These are phyloP conservation scores for Cantharis lateralis DNA, from an alignment of 2,888 invertebrate species.

Conservation along the genomic window DNA sequence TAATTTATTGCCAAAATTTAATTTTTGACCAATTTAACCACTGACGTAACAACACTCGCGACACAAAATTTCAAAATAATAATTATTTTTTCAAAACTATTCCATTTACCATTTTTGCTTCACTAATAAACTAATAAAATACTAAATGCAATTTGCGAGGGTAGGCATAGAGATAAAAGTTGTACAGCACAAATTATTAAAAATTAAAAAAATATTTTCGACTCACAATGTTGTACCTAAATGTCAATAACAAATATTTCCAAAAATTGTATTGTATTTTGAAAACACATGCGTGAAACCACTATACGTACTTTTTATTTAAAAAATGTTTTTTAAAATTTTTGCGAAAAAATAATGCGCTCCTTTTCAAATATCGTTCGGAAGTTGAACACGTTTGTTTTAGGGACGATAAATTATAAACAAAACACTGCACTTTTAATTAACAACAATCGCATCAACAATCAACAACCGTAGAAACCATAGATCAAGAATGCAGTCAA, in stretches of 20 bases:
- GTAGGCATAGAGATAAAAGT: neutral
- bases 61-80: neutral
- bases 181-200: neutral
- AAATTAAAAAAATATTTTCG: neutral
- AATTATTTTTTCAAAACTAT: neutral
- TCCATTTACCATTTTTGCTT: neutral
- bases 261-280: neutral
- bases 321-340: neutral
- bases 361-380: neutral
- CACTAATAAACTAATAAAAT: neutral
- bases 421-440: constrained; percentile 32
- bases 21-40: neutral
- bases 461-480: constrained; percentile 29
- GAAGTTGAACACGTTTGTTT: constrained; percentile 13
- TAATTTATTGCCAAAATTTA: neutral
- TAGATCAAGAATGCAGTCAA: constrained; percentile 23
- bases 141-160: neutral
- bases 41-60: neutral
- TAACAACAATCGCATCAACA: constrained; percentile 32
- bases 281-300: neutral
- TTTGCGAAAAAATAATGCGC: neutral
- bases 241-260: neutral
- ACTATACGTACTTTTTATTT: neutral
- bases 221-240: neutral
- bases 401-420: constrained; percentile 22